Evolutionary conservation across 2,113 vertebrate species (phyloP), one percentile per base, ranked within the genome.

Genomic region (Cynoglossus semilaevis): DNA sequence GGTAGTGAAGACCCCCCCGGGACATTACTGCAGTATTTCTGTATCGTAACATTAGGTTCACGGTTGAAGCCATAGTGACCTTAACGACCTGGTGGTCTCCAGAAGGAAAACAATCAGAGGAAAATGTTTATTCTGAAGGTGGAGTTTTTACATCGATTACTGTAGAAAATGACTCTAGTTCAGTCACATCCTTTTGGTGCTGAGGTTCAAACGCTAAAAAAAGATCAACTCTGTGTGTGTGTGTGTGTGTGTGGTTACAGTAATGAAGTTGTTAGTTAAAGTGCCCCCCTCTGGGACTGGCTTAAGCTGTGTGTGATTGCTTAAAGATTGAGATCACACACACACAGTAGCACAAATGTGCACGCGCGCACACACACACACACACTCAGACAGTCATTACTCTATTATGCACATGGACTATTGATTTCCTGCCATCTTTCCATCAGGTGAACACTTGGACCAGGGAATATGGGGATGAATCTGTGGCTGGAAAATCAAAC

Each of bases 361-460:
- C 70, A 81, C 71, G 79, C 80, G 83, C 81, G 82, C 83, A 77
- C 74, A 81, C 74, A 83, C 76, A 66, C 63, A 78, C 72, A 76
- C 66, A 79, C 58, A 83, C 76, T 79, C 82, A 80, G 58, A 76
- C 72, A 85, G 77, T 89, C 90, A 92, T 93, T 88, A 92, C 91
- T 89, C 89, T 77, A 91, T 94, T 92, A 91, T 89, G 85, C 89
- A 85, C 76, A 85, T 77, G 64, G 75, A 51, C 75, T 90, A 94
- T 93, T 92, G 92, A 95, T 94, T 96, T 95, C 74, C 91, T 94
- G 91, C 91, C 91, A 89, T 83, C 74, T 87, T 90, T 92, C 81
- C 88, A 90, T 83, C 81, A 90, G 86, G 88, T 84, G 77, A 91
- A 88, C 88, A 86, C 87, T 87, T 92, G 86, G 88, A 13, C 9